phyloP scores from a whole-genome alignment of 92 coral and sea anemone species.

The Epizoanthus fatuus region DNA sequence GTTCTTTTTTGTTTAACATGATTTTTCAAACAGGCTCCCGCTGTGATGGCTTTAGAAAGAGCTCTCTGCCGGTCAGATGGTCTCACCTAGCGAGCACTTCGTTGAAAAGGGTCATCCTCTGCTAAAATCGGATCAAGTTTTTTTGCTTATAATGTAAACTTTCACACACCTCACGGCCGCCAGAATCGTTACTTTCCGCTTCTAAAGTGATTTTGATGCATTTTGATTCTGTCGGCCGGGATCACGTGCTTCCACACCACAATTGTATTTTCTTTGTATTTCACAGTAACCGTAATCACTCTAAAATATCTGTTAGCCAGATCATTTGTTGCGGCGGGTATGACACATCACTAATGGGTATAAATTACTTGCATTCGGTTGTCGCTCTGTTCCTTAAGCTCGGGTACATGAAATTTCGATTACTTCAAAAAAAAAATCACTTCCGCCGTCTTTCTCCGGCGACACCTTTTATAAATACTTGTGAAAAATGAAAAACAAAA shows the following conservation, averaged over 20 bases:
- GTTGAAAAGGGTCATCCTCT: slow-evolving; percentile 8
- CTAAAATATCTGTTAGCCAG: slow-evolving; percentile 4
- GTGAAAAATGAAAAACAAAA: neutral
- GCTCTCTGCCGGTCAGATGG: neutral
- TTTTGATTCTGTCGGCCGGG: too few relatives aligned
- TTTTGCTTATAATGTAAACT: slow-evolving; percentile 33
- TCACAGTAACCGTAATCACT: neutral
- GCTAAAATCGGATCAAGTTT: slow-evolving; percentile 14
- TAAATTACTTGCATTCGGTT: slow-evolving; percentile 20
- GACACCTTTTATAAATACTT: neutral
- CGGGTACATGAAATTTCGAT: slow-evolving; percentile 3
- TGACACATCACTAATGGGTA: slow-evolving; percentile 17
- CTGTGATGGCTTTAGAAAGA: slow-evolving; percentile 26
- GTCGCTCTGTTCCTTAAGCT: neutral
- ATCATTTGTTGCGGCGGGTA: slow-evolving; percentile 5
- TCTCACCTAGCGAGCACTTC: neutral
- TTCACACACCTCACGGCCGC: neutral
- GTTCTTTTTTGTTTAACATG: slow-evolving; percentile 36
- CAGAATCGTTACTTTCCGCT: neutral
- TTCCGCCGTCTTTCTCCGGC: neutral
- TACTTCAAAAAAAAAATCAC: neutral
- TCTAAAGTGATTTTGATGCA: neutral
- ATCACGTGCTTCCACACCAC: slow-evolving; percentile 4
- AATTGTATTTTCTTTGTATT: slow-evolving; percentile 18
- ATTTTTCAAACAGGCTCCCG: slow-evolving; percentile 29